These are phyloP conservation scores for Danio tinwini DNA, from an alignment of 2,797 vertebrate genomes.

Conservation along the genomic window DNA sequence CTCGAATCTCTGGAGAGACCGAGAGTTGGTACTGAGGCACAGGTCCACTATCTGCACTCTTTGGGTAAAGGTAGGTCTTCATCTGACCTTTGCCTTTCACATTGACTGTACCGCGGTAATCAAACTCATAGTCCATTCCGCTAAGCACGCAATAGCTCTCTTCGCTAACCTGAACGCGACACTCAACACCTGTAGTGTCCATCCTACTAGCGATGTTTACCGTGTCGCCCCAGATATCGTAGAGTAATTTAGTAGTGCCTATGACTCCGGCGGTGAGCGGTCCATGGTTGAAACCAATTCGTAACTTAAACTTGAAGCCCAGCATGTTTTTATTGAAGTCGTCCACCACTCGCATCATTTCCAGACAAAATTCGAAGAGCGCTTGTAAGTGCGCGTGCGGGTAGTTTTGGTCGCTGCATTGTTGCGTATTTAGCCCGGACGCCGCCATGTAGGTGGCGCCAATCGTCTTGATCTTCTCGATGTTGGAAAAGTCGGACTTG, in stretches of 20 bases:
- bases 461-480: conserved; percentile 98
- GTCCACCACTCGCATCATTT: conserved; percentile 97
- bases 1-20: conserved; percentile 95
- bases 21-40: conserved; percentile 95
- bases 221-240: conserved; percentile 98
- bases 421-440: conserved; percentile 87
- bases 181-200: conserved; percentile 97
- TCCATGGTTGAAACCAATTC: conserved; percentile 95
- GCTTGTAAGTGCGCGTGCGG: conserved; percentile 88
- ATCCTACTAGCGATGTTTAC: conserved; percentile 98
- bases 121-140: conserved; percentile 93
- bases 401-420: conserved; percentile 69
- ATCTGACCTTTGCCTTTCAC: conserved; percentile 98
- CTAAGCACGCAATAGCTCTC: conserved; percentile 90
- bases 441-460: conserved; percentile 98
- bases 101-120: conserved; percentile 96
- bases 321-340: conserved; percentile 99
- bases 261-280: conserved; percentile 95
- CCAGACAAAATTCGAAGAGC: conserved; percentile 93
- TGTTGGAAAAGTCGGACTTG: conserved; percentile 84
- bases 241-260: conserved; percentile 95
- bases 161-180: conserved; percentile 96
- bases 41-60: conserved; percentile 84
- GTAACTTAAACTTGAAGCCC: conserved; percentile 95
- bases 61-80: conserved; percentile 97